Conservation (phyloP, 2,113 vertebrate genomes). For the Heterotilapia buettikoferi region DNA sequence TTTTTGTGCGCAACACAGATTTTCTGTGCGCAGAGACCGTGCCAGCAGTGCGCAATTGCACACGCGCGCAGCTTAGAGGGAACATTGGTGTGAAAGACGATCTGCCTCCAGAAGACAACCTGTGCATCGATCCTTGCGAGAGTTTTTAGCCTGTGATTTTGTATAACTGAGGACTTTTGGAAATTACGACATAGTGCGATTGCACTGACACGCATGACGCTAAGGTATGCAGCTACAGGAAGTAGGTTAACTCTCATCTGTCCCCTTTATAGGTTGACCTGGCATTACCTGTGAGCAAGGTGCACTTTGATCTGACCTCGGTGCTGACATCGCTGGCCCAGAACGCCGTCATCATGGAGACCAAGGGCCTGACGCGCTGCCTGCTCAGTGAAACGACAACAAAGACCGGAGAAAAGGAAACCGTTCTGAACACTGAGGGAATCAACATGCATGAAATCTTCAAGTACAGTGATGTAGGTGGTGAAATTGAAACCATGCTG, state of each 20-base stretch:
- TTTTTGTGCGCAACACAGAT: neutral
- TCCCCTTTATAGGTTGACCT: constrained; percentile 73
- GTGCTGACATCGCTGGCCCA: constrained; percentile 77
- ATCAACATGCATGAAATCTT: constrained; percentile 92
- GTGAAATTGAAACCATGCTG: neutral
- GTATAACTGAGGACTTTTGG: neutral
- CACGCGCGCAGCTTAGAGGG: neutral
- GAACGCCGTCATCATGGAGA: constrained; percentile 79
- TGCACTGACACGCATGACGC: neutral
- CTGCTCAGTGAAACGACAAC: constrained; percentile 80
- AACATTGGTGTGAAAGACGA: neutral
- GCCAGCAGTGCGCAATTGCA: neutral
- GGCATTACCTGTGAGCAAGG: constrained; percentile 79
- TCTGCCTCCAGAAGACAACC: neutral
- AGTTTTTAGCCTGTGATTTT: neutral
- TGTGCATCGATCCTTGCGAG: neutral
- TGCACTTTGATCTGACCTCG: constrained; percentile 87
- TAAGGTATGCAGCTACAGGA: neutral
- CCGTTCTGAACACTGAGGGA: constrained; percentile 84
- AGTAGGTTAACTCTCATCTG: neutral
- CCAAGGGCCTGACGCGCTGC: constrained; percentile 85
- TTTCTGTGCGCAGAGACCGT: neutral
- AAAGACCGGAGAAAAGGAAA: constrained; percentile 70
- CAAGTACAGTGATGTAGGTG: constrained; percentile 78
- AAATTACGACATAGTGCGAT: neutral